Percentiles rank a stretch among this genome's conserved stretches.
phyloP scores from a whole-genome alignment of 2,797 vertebrate genomes.

The Neostethus bicornis region DNA sequence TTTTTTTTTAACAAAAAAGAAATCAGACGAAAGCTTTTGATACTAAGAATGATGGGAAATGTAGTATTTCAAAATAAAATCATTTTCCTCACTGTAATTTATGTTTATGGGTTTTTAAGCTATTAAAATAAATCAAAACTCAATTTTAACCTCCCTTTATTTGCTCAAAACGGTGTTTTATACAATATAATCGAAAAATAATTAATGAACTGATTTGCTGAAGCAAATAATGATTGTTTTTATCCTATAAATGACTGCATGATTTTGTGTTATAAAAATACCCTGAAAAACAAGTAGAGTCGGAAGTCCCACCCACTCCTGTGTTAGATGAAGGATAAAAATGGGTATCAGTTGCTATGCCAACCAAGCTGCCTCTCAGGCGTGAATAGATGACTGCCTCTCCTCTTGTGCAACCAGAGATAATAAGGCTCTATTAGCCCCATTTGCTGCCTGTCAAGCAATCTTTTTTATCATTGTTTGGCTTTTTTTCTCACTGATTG shows the following conservation, averaged over 20 bases:
- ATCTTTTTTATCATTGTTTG: not conserved
- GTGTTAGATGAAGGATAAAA: constrained; percentile 51
- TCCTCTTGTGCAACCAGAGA: constrained; percentile 47
- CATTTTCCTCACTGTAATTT: no score
- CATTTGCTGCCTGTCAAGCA: constrained; percentile 31
- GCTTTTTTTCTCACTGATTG: not conserved
- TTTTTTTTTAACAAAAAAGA: no score
- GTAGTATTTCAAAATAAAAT: constrained; percentile 29
- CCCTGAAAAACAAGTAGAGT: constrained; percentile 15
- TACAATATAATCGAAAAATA: no score
- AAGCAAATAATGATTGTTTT: no score
- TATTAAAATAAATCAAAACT: not conserved
- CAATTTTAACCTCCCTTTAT: not conserved
- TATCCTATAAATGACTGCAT: no score
- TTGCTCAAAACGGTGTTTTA: no score
- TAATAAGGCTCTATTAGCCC: constrained; percentile 44
- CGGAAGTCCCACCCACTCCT: constrained; percentile 52
- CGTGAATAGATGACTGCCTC: constrained; percentile 57
- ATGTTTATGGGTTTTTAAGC: no score
- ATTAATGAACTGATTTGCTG: no score
- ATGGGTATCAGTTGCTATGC: constrained; percentile 67
- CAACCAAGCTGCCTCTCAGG: constrained; percentile 56
- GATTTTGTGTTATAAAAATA: not conserved
- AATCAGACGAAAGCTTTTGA: no score
- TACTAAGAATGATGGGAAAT: constrained; percentile 66